phyloP scores from a whole-genome alignment of 2,888 invertebrate species.

The Stegophylla sp. region DNA sequence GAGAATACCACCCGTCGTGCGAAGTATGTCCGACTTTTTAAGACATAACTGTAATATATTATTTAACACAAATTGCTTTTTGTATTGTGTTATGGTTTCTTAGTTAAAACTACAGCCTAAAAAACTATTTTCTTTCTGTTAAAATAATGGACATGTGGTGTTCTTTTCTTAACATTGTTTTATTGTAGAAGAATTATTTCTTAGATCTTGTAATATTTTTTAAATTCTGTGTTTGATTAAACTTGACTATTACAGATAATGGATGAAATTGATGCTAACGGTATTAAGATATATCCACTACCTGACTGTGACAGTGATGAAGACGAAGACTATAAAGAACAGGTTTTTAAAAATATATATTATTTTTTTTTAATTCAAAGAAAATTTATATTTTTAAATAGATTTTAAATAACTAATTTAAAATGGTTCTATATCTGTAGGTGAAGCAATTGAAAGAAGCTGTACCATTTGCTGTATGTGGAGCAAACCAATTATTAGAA shows the following conservation, averaged over 20 bases:
- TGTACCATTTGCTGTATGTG: slow-evolving; percentile 98
- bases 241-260: slow-evolving; percentile 70
- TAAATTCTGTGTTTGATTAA: not conserved
- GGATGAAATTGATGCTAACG: slow-evolving; percentile 88
- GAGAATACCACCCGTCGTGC: no score
- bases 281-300: slow-evolving; percentile 91
- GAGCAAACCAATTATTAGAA: slow-evolving; percentile 88
- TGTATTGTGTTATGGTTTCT: no score
- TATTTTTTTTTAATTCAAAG: slow-evolving; percentile 29
- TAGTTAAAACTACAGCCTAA: no score
- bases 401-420: no score
- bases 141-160: no score
- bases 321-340: slow-evolving; percentile 95
- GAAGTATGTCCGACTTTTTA: no score
- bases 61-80: no score
- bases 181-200: not conserved
- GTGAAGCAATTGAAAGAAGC: slow-evolving; percentile 89
- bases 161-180: not conserved
- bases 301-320: slow-evolving; percentile 95
- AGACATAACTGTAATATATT: no score
- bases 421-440: slow-evolving; percentile 64
- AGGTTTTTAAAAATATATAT: slow-evolving; percentile 66
- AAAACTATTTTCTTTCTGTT: no score
- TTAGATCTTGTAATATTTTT: slow-evolving; percentile 3
- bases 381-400: slow-evolving; percentile 24